These are phyloP conservation scores for Drosophila stalkeri DNA, from an alignment of 2,888 invertebrate species.

Conservation along the genomic window DNA sequence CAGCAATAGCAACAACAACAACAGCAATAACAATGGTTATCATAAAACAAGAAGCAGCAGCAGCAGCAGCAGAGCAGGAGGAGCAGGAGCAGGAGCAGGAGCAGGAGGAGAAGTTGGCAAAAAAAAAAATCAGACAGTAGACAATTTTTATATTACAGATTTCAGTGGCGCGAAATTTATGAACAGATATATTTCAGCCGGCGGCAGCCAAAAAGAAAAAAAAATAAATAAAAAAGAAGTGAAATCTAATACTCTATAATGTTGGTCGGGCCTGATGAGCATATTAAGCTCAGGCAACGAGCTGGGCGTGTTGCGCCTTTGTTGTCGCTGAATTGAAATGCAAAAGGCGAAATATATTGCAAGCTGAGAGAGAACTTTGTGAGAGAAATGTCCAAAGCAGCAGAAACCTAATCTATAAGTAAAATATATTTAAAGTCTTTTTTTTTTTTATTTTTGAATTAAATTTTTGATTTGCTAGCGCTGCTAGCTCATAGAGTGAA, in stretches of 20 bases:
- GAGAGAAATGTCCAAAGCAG: background rate
- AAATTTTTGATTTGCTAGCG: too few species aligned
- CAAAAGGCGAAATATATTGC: background rate
- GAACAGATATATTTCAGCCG: constrained; percentile 70
- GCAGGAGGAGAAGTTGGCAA: background rate
- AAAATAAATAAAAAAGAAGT: background rate
- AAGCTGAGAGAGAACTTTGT: background rate
- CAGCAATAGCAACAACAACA: constrained; percentile 21
- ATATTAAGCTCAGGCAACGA: background rate
- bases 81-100: background rate
- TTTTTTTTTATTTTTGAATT: too few species aligned
- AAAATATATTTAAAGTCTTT: too few species aligned
- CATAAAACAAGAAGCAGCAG: constrained; percentile 42
- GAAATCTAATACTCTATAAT: constrained; percentile 44
- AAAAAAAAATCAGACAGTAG: constrained; percentile 51
- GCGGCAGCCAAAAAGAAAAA: constrained; percentile 33
- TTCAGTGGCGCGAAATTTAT: constrained; percentile 69
- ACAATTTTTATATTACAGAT: constrained; percentile 70
- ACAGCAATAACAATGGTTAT: constrained; percentile 22
- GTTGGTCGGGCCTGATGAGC: constrained; percentile 2
- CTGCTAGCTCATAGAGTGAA: too few species aligned
- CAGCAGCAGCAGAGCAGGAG: background rate
- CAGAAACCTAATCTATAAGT: too few species aligned
- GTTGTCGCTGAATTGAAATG: background rate
- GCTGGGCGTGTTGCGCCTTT: background rate